Base-by-base conservation (phyloP, 2,797 vertebrate genomes). In the Hemibagrus guttatus region DNA sequence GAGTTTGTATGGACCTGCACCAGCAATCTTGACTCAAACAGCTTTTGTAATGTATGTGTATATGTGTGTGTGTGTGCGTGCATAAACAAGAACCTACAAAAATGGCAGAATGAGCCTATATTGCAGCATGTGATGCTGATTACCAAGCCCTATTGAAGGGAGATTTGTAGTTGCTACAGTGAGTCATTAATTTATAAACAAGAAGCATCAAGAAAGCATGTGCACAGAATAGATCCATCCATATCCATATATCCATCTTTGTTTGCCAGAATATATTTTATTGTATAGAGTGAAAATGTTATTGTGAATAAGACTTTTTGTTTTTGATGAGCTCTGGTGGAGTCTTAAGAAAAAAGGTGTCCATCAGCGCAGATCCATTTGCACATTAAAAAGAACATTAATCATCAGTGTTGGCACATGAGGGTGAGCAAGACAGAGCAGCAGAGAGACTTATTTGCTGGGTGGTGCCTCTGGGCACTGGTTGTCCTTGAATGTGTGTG, bases 401-500 rank as follows among this genome's bases (percentile, higher is more conserved):
- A 80, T 80, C 21, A 26, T 1, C 56, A 39, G 12, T 42, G 76
- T 46, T 6, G 1, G 35, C 12, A 14, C 13, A 17, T n/a, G 59
- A 46, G 26, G 59, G 49, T 39, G 31, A 14, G 31, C 78, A 61
- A 89, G 88, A 90, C 46, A 64, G 90, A 64, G 19, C 52, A 31
- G 26, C 39, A 46, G 42, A 21, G 79, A 56, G 61, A 31, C 19
- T 42, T 54, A 76, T 83, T 84, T 86, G 56, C 85, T 78, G 88
- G 87, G 82, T 87, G 83, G 89, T 89, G 89, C 84, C 87, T 88
- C 28, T 92, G 93, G 91, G 92, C 90, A 84, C 89, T 93, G 90
- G 85, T 91, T 93, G 93, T 94, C 93, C 93, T 94, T 95, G 93
- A 80, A 87, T 89, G 85, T 85, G 86, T 91, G 84, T 85, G 91